phyloP scores from a whole-genome alignment of 2,797 vertebrate genomes.

The Micromesistius poutassou region DNA sequence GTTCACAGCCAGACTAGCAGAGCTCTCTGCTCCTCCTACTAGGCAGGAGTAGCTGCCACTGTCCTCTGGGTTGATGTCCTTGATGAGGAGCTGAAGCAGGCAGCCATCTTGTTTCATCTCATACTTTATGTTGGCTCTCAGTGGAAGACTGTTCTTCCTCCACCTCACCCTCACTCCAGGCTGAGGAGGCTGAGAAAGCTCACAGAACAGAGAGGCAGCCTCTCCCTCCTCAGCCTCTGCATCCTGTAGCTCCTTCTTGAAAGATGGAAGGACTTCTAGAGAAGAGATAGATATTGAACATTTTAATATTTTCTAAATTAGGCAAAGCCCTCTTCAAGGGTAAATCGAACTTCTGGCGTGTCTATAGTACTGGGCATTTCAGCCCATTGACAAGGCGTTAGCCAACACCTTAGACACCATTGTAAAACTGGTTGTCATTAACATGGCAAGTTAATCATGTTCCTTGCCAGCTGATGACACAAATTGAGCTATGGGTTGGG shows the following conservation, averaged over 20 bases:
- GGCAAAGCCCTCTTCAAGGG: neutral
- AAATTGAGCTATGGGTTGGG: neutral
- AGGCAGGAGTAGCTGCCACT: slow-evolving; percentile 81
- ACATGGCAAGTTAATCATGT: neutral
- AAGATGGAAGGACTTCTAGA: slow-evolving; percentile 76
- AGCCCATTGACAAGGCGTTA: neutral
- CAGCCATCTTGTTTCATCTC: slow-evolving; percentile 76
- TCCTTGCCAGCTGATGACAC: neutral
- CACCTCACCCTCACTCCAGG: slow-evolving; percentile 69
- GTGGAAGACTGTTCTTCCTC: slow-evolving; percentile 76
- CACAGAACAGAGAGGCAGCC: slow-evolving; percentile 73
- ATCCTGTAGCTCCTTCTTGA: slow-evolving; percentile 76
- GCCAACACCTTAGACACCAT: neutral
- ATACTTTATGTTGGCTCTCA: slow-evolving; percentile 76
- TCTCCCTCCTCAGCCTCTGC: slow-evolving; percentile 77
- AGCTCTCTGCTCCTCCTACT: slow-evolving; percentile 58
- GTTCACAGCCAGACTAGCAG: slow-evolving; percentile 40
- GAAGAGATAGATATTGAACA: neutral
- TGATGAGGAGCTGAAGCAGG: slow-evolving; percentile 79
- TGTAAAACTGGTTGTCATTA: neutral
- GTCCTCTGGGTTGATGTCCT: slow-evolving; percentile 77
- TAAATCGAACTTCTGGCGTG: neutral
- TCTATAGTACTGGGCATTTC: neutral
- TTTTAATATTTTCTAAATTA: neutral
- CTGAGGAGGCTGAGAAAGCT: slow-evolving; percentile 77